Conservation (phyloP, 2,113 vertebrate species). For the Octodon degus region DNA sequence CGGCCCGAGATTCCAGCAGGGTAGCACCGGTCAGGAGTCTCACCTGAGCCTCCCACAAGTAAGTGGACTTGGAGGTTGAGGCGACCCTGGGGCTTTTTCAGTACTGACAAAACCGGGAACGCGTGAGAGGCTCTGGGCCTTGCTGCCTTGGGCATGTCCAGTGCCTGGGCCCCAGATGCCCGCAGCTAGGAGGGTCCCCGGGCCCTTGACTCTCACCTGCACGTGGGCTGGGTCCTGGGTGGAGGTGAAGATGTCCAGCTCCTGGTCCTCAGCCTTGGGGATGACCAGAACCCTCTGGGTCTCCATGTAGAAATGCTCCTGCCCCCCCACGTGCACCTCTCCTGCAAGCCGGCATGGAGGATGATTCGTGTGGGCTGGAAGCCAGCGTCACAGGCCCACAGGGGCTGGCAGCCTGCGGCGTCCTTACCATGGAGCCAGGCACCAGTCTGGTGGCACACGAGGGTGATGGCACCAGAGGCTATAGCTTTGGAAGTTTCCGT, state of each 20-base stretch:
- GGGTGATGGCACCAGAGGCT: background rate
- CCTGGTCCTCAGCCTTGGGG: conserved; percentile 89
- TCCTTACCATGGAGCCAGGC: background rate
- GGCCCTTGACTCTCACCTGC: conserved; percentile 84
- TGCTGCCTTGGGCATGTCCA: background rate
- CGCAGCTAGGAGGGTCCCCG: background rate
- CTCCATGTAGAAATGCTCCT: conserved; percentile 95
- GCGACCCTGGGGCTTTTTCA: background rate
- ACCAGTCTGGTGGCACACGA: background rate
- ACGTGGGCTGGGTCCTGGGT: conserved; percentile 85
- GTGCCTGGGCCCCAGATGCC: background rate
- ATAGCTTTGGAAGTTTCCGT: background rate
- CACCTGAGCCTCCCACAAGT: background rate
- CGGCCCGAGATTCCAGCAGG: background rate
- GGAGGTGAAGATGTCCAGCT: conserved; percentile 89
- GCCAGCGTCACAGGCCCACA: background rate
- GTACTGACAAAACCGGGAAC: background rate
- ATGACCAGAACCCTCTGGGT: conserved; percentile 91
- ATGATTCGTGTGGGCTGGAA: background rate
- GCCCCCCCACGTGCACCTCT: conserved; percentile 88
- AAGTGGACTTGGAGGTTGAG: background rate
- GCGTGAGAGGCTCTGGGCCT: background rate
- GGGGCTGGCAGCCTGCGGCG: background rate
- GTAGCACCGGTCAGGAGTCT: background rate
- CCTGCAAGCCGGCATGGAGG: conserved; percentile 79